Evolutionary conservation across 2,113 vertebrate genomes (phyloP).

Genomic region (Origma solitaria): DNA sequence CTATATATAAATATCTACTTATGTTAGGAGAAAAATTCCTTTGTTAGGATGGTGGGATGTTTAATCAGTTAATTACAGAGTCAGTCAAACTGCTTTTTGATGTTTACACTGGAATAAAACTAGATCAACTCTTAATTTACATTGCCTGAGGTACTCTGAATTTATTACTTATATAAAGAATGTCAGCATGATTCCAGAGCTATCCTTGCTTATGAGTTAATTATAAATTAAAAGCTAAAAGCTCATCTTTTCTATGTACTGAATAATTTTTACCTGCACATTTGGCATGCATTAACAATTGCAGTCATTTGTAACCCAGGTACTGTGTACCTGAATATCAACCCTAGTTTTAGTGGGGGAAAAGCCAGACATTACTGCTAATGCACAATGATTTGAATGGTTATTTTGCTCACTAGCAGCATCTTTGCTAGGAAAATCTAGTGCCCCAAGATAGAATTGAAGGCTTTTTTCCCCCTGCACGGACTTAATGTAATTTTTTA

Average conservation of each 20-base stretch:
- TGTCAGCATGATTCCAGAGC: background rate
- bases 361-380: background rate
- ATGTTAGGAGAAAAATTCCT: background rate
- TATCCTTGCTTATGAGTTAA: background rate
- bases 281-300: background rate
- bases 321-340: background rate
- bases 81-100: background rate
- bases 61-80: background rate
- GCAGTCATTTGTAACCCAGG: background rate
- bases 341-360: background rate
- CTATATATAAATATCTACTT: background rate
- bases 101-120: background rate
- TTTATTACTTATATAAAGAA: background rate
- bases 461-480: accelerated
- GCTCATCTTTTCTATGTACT: background rate
- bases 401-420: background rate
- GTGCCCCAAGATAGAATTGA: background rate
- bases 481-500: accelerated
- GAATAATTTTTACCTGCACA: background rate
- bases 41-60: background rate
- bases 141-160: background rate
- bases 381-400: background rate
- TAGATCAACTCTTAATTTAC: background rate
- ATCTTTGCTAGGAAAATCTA: background rate
- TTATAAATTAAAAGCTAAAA: background rate